Percentiles rank a stretch among this genome's conserved stretches.
phyloP scores from a whole-genome alignment of 2,113 vertebrate genomes.

The Odobenus rosmarus region DNA sequence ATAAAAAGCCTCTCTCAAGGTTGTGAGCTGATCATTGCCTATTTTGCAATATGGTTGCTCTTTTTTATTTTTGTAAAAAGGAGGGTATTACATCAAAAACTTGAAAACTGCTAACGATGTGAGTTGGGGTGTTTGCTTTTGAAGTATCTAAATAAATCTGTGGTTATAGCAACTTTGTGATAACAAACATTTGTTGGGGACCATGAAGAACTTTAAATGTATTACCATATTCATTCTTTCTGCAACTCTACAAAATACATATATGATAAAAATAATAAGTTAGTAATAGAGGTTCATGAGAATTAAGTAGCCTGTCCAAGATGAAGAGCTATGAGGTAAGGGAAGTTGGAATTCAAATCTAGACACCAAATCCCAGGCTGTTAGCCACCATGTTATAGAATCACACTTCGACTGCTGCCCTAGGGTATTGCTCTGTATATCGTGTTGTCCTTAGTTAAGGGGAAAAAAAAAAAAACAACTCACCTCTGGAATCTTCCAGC shows the following conservation, averaged over 20 bases:
- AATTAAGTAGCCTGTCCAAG: background rate
- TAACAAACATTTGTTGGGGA: background rate
- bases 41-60: background rate
- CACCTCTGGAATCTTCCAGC: background rate
- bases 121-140: background rate
- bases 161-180: background rate
- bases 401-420: accelerated
- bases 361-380: background rate
- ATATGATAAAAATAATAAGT: background rate
- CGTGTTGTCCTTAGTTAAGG: background rate
- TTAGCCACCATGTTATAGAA: background rate
- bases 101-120: background rate
- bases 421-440: accelerated
- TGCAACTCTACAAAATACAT: background rate
- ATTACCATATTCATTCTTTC: background rate
- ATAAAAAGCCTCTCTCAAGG: background rate
- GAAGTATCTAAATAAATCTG: background rate
- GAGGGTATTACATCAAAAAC: background rate
- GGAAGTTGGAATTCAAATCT: background rate
- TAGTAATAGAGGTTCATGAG: background rate
- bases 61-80: background rate
- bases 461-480: background rate
- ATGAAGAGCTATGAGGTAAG: background rate
- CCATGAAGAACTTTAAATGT: background rate
- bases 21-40: background rate